These are phyloP conservation scores for Sebastes trivittatus DNA, from an alignment of 2,797 vertebrate genomes.

Conservation along the genomic window DNA sequence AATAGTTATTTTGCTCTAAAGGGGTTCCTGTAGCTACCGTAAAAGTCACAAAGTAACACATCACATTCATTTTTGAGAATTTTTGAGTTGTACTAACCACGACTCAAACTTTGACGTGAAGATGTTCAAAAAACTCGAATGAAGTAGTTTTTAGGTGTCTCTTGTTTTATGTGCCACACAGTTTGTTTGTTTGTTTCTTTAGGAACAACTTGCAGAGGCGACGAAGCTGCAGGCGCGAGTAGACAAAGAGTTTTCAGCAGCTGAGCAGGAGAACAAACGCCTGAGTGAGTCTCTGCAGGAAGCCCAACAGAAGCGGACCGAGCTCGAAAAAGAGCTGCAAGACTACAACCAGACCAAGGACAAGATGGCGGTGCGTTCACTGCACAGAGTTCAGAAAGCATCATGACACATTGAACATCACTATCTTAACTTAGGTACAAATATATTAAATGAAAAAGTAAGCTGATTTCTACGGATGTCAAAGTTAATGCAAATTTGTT, in stretches of 20 bases:
- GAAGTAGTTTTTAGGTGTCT: neutral
- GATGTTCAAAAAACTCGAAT: neutral
- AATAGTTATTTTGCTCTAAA: neutral
- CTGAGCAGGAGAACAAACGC: slow-evolving; percentile 24
- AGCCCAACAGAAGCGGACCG: neutral
- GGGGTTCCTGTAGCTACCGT: no score
- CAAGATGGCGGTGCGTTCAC: slow-evolving; percentile 22
- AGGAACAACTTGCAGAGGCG: slow-evolving; percentile 2
- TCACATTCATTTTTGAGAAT: neutral
- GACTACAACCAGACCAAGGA: neutral
- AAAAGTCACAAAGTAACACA: no score
- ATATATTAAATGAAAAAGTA: neutral
- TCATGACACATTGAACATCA: neutral
- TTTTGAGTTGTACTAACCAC: neutral
- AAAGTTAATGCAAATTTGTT: neutral
- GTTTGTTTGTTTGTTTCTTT: neutral
- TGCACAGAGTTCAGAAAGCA: neutral
- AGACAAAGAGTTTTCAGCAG: neutral
- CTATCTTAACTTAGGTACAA: neutral
- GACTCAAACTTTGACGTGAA: neutral
- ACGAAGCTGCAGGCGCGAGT: neutral
- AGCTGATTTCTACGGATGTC: neutral
- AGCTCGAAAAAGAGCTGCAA: slow-evolving; percentile 14
- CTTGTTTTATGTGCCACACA: neutral
- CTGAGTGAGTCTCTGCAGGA: slow-evolving; percentile 25